Evolutionary conservation across 2,797 vertebrate genomes (phyloP), one percentile per base, ranked within the genome.

Genomic region (Leptoclinus maculatus): DNA sequence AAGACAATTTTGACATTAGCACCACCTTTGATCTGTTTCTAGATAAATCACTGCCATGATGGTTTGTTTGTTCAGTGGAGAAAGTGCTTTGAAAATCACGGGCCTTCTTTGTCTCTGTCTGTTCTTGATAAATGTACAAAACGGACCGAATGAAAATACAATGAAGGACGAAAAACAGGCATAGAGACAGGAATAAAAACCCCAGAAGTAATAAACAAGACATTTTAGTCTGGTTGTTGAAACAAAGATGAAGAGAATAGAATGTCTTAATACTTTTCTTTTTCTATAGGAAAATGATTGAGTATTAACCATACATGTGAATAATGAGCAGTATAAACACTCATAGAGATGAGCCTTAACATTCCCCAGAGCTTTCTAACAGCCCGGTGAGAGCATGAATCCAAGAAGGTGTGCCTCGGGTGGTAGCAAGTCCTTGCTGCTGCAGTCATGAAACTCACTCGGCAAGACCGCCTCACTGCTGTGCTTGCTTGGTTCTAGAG

Each of bases 21-120:
- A 29, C 59, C 87, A 84, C 84, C 75, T 89, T 91, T 90, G 87
- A 91, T 88, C 88, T 78, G 66, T 68, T 66, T 76, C 21, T 21
- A 66, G 87, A 91, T 87, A 89, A 86, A 89, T 83, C 80, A 43
- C 68, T 16, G 65, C 66, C 1, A 19, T 71, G 80, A 47, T 36
- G 67, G 53, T 79, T 76, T 84, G 83, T 89, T 83, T 88, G 84
- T 79, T 83, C 29, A 36, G 34, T 27, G 32, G 45, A 67, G 53
- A 54, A 27, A 63, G 29, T 2, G 78, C 83, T 91, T 91, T 90
- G 83, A 90, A 87, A 90, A 84, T 71, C 73, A 70, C 69, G 81
- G 81, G 62, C 71, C 71, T 59, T 76, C 63, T 58, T 53, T 76
- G 47, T 79, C 68, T 67, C 64, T 41, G 59, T 72, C 65, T 76